A percentile compares a stretch with the other conserved stretches of the same genome.
These are phyloP conservation scores for Meiosimyza decipiens DNA, from an alignment of 2,888 invertebrate genomes.

Conservation along the genomic window DNA sequence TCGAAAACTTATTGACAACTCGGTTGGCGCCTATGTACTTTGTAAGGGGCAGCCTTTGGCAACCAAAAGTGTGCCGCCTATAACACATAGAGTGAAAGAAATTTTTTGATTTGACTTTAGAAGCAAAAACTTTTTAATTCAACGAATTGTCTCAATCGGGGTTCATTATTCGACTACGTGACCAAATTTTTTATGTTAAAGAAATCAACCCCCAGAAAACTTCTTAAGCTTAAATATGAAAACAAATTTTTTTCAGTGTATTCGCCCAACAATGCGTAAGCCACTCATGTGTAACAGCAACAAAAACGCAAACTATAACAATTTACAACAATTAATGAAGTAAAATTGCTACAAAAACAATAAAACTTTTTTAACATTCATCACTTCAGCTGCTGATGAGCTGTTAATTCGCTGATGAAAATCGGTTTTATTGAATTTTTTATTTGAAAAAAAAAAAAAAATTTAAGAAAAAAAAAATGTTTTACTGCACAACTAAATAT, in stretches of 20 bases:
- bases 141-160: too few species aligned
- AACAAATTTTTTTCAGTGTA: too few species aligned
- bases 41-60: too few species aligned
- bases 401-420: conserved; percentile 3
- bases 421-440: too few species aligned
- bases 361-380: background rate
- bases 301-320: background rate
- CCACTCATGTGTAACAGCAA: background rate
- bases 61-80: conserved; percentile 1
- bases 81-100: too few species aligned
- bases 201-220: too few species aligned
- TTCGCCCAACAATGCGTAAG: too few species aligned
- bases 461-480: background rate
- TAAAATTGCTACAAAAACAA: background rate
- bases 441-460: background rate
- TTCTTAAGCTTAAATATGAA: too few species aligned
- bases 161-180: too few species aligned
- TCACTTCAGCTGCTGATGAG: conserved; percentile 12
- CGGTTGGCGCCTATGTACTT: background rate
- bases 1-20: conserved; percentile 26
- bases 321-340: conserved; percentile 1
- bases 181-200: too few species aligned
- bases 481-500: background rate
- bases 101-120: too few species aligned
- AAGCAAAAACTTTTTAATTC: too few species aligned